Evolutionary conservation across 2,888 invertebrate species (phyloP).

Genomic region (Nasonia oneida): DNA sequence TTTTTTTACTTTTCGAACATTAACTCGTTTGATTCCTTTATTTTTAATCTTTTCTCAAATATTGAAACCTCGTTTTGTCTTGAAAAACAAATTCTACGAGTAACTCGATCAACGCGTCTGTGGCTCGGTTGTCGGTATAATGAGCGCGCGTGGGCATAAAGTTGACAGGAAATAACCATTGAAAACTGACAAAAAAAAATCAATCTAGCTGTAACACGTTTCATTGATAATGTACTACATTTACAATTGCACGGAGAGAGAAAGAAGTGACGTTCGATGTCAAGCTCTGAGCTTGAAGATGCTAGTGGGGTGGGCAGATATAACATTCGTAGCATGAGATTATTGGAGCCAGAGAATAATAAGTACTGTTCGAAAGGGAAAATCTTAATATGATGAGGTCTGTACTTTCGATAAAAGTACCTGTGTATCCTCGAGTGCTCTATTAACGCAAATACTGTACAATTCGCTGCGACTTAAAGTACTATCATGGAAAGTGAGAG

Average conservation of each 20-base stretch:
- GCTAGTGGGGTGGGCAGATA: slow-evolving; percentile 47
- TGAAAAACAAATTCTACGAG: slow-evolving; percentile 59
- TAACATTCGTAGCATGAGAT: slow-evolving; percentile 59
- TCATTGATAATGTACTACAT: slow-evolving; percentile 59
- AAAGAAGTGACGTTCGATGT: slow-evolving; percentile 50
- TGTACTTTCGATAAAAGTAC: slow-evolving; percentile 55
- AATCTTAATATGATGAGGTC: slow-evolving; percentile 31
- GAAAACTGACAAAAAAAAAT: slow-evolving; percentile 59
- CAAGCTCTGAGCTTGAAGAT: slow-evolving; percentile 42
- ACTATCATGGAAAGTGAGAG: slow-evolving; percentile 45
- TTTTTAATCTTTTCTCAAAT: slow-evolving; percentile 56
- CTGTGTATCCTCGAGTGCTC: slow-evolving; percentile 56
- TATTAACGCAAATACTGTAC: slow-evolving; percentile 58
- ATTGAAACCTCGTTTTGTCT: slow-evolving; percentile 52
- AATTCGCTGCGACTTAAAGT: slow-evolving; percentile 59
- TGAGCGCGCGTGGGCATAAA: slow-evolving; percentile 60
- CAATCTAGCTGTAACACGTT: slow-evolving; percentile 56
- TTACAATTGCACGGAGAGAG: slow-evolving; percentile 50
- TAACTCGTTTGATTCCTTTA: slow-evolving; percentile 66
- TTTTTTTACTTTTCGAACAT: slow-evolving; percentile 73
- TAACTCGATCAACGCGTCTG: slow-evolving; percentile 51
- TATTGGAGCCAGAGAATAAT: slow-evolving; percentile 45
- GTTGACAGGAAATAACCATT: slow-evolving; percentile 56
- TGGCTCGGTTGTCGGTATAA: slow-evolving; percentile 58
- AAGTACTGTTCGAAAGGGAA: slow-evolving; percentile 47